phyloP scores from a whole-genome alignment of 2,113 vertebrate species.

The Nerophis ophidion region DNA sequence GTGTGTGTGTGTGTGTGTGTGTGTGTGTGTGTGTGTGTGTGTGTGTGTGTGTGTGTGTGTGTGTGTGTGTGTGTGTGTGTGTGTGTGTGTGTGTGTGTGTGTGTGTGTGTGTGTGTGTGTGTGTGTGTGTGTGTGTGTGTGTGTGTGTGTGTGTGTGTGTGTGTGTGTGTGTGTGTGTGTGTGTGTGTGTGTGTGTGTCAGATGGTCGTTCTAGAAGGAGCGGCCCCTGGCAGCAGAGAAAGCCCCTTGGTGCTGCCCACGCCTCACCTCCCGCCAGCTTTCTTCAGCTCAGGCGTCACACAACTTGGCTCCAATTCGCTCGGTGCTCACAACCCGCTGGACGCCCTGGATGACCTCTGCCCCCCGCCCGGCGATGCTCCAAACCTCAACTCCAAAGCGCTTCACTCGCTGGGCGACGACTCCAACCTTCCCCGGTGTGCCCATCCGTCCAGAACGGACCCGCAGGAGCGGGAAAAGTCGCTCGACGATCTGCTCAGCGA shows the following conservation, averaged over 20 bases:
- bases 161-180: background rate
- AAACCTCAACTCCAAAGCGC: background rate
- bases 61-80: no score
- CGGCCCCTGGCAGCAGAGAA: slow-evolving; percentile 63
- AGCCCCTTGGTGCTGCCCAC: slow-evolving; percentile 60
- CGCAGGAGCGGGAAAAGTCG: background rate
- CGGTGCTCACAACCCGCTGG: slow-evolving; percentile 18
- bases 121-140: background rate
- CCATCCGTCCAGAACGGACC: background rate
- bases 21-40: background rate
- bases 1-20: slow-evolving; percentile 1
- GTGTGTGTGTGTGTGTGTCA: slow-evolving; percentile 8
- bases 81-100: no score
- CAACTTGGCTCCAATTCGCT: slow-evolving; percentile 57
- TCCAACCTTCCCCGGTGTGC: background rate
- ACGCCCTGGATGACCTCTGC: slow-evolving; percentile 48
- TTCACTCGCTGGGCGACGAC: slow-evolving; percentile 44
- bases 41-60: no score
- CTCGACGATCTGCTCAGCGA: slow-evolving; percentile 34
- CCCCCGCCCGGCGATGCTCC: background rate
- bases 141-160: background rate
- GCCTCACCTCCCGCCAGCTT: slow-evolving; percentile 76
- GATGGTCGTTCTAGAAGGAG: slow-evolving; percentile 63
- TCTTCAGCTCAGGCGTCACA: slow-evolving; percentile 55
- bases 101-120: no score